Percentiles rank a stretch among this genome's conserved stretches.
These are phyloP conservation scores for Aphelenchoides fujianensis DNA, from an alignment of 1,140 invertebrate genomes.

Conservation along the genomic window DNA sequence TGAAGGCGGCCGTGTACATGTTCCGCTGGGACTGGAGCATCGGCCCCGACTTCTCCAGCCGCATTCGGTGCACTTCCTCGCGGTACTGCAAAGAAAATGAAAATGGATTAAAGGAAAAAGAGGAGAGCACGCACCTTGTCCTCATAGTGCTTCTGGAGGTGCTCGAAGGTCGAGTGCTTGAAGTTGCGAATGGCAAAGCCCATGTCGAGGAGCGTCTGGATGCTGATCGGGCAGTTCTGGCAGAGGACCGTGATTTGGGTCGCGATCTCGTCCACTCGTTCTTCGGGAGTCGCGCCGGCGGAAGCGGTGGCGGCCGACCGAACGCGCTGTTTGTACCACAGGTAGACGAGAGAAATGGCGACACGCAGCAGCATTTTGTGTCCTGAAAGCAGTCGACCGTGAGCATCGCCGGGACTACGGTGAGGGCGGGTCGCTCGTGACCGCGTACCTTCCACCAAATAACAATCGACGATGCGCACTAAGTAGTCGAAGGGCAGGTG, in stretches of 20 bases:
- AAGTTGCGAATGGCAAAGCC: conserved; percentile 53
- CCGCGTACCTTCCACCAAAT: conserved; percentile 79
- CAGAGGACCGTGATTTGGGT: conserved; percentile 30
- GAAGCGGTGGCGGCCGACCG: conserved; percentile 13
- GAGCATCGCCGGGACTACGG: background rate
- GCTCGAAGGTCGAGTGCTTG: conserved; percentile 48
- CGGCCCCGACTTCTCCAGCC: conserved; percentile 36
- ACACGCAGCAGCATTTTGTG: conserved; percentile 60
- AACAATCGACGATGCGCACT: conserved; percentile 92
- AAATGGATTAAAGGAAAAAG: no score
- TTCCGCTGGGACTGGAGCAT: conserved; percentile 29
- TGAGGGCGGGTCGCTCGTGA: background rate
- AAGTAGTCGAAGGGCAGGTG: conserved; percentile 86
- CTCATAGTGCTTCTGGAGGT: conserved; percentile 50
- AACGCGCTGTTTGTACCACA: conserved; percentile 57
- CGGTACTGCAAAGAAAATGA: conserved; percentile 35
- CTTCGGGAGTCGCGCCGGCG: conserved; percentile 27
- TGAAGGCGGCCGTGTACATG: conserved; percentile 49
- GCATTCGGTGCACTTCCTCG: conserved; percentile 30
- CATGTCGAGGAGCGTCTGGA: conserved; percentile 53
- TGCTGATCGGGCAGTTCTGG: conserved; percentile 41
- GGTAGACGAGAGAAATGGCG: conserved; percentile 52
- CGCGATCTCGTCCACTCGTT: conserved; percentile 32
- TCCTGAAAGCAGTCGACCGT: conserved; percentile 39
- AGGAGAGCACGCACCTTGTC: conserved; percentile 45